A percentile compares a stretch with the other conserved stretches of the same genome.
Evolutionary conservation across 1,140 invertebrate genomes (phyloP).

Genomic region (Drosophila ohnishii): DNA sequence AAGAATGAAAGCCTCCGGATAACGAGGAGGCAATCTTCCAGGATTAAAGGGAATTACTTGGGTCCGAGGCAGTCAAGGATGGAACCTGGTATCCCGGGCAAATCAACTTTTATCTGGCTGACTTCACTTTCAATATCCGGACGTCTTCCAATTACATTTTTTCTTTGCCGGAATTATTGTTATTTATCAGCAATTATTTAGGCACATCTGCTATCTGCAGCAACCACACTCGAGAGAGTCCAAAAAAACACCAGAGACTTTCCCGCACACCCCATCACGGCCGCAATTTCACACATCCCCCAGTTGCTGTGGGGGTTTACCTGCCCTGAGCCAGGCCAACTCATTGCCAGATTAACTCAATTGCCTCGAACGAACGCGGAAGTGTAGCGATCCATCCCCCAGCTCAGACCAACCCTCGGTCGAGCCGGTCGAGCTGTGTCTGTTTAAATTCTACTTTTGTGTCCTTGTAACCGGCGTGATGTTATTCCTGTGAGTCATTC

Average conservation of each 20-base stretch:
- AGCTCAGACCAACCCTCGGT: slow-evolving; percentile 14
- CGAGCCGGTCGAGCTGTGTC: slow-evolving; percentile 45
- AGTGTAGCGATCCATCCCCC: slow-evolving; percentile 66
- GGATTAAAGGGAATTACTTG: slow-evolving; percentile 21
- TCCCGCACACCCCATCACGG: neutral
- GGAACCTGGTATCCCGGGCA: slow-evolving; percentile 12
- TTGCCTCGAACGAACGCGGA: slow-evolving; percentile 64
- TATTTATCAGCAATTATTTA: slow-evolving; percentile 65
- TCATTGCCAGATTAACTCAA: slow-evolving; percentile 78
- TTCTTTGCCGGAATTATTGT: slow-evolving; percentile 40
- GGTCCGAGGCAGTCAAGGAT: slow-evolving; percentile 12
- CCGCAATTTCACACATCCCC: slow-evolving; percentile 62
- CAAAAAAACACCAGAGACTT: slow-evolving; percentile 5
- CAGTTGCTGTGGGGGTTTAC: slow-evolving; percentile 60
- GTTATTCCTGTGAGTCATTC: slow-evolving; percentile 37
- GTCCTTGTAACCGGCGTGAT: slow-evolving; percentile 27
- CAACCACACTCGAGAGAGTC: slow-evolving; percentile 50
- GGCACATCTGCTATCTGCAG: slow-evolving; percentile 55
- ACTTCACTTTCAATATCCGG: slow-evolving; percentile 46
- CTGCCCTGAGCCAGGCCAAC: slow-evolving; percentile 52
- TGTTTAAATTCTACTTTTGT: slow-evolving; percentile 77
- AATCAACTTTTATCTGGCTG: slow-evolving; percentile 33
- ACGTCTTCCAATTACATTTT: slow-evolving; percentile 34
- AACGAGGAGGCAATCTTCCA: slow-evolving; percentile 17
- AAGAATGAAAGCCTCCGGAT: neutral